These are phyloP conservation scores for Corydoras sp. DNA, from an alignment of 2,113 vertebrate genomes.

Conservation along the genomic window DNA sequence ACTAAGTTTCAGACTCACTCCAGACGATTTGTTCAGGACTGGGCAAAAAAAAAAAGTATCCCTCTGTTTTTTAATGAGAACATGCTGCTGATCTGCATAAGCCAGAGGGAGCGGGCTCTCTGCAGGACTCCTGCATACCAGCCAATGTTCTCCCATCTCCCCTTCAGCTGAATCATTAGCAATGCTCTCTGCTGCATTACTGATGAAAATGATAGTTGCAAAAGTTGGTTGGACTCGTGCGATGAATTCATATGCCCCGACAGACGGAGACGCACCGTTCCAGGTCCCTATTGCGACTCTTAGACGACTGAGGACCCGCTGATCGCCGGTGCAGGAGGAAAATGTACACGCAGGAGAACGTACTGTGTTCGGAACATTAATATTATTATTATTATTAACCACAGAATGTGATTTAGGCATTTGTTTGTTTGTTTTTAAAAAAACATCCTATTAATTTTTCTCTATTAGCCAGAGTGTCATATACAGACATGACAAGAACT, in stretches of 20 bases:
- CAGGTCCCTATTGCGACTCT: too few species aligned
- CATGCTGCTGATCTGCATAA: conserved; percentile 52
- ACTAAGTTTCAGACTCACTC: conserved; percentile 6
- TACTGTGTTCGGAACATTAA: too few species aligned
- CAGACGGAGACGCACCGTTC: neutral
- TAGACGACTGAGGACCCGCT: too few species aligned
- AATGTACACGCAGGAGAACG: too few species aligned
- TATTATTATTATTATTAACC: too few species aligned
- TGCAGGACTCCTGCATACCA: conserved; percentile 34
- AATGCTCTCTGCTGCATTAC: conserved; percentile 26
- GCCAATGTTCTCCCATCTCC: conserved; percentile 32
- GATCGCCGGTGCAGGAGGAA: too few species aligned
- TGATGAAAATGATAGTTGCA: conserved; percentile 30
- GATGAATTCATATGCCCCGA: conserved; percentile 3
- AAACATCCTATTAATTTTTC: too few species aligned
- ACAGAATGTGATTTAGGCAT: too few species aligned
- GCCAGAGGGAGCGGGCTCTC: conserved; percentile 38
- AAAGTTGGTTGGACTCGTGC: conserved; percentile 11
- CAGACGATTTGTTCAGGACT: conserved; percentile 28
- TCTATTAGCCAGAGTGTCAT: too few species aligned
- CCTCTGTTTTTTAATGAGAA: conserved; percentile 55
- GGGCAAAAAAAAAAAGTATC: conserved; percentile 47
- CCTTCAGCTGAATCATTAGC: conserved; percentile 34
- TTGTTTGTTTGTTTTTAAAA: too few species aligned
- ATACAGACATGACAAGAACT: too few species aligned